Evolutionary conservation across 2,888 invertebrate species (phyloP).

Genomic region (Crocallis elinguaria): DNA sequence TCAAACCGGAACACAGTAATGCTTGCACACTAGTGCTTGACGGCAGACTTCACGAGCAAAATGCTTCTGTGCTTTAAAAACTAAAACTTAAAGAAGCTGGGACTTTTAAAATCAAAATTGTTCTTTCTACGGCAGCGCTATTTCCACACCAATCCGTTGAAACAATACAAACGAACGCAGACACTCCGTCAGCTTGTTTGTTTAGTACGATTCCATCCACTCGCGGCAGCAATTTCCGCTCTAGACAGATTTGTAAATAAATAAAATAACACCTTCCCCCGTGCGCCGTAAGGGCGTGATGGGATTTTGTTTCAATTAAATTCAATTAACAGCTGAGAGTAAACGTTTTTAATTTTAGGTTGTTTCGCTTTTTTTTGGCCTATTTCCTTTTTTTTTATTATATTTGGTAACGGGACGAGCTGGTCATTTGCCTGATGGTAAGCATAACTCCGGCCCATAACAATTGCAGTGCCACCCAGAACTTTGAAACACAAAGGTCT

Average conservation of each 20-base stretch:
- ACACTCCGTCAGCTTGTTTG: slow-evolving; percentile 38
- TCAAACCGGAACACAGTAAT: no score
- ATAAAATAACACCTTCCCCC: slow-evolving; percentile 13
- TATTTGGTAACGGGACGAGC: no score
- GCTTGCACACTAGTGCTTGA: no score
- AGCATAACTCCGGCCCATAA: no score
- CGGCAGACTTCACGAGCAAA: no score
- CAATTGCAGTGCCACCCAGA: no score
- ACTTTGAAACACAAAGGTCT: no score
- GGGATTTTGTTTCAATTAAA: slow-evolving; percentile 12
- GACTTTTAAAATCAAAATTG: not conserved
- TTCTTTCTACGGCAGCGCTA: not conserved
- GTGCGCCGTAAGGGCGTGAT: slow-evolving; percentile 5
- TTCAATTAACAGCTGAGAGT: not conserved
- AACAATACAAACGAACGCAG: slow-evolving; percentile 41
- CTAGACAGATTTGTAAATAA: slow-evolving; percentile 38
- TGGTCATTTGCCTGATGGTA: no score
- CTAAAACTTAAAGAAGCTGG: not conserved
- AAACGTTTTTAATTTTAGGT: not conserved
- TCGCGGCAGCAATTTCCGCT: slow-evolving; percentile 47
- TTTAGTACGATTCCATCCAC: slow-evolving; percentile 38
- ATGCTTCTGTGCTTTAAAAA: no score
- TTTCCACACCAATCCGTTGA: slow-evolving; percentile 20
- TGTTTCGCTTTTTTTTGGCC: no score
- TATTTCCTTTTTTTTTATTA: no score